Conservation (phyloP, 2,888 invertebrate species). For the Plagiodera versicolora region DNA sequence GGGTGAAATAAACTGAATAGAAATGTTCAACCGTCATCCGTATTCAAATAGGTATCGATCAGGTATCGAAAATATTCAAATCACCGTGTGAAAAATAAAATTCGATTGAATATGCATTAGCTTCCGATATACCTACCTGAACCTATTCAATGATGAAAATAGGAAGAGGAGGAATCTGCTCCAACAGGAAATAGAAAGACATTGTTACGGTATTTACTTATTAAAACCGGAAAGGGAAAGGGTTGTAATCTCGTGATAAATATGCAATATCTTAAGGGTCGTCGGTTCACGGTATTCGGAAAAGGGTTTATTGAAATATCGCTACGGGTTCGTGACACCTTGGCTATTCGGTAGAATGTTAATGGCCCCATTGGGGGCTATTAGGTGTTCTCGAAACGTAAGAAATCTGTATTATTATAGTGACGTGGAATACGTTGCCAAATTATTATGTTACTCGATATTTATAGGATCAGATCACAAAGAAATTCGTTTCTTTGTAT, state of each 20-base stretch:
- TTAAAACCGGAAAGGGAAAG: conserved; percentile 4
- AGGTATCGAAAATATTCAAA: conserved; percentile 3
- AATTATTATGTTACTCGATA: no score
- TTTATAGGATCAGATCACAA: no score
- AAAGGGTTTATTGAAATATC: conserved; percentile 8
- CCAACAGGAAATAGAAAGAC: conserved; percentile 9
- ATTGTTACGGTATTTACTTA: conserved; percentile 11
- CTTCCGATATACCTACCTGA: conserved; percentile 2
- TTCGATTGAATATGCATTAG: conserved; percentile 14
- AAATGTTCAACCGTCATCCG: neutral
- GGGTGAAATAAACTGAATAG: neutral
- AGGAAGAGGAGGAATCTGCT: neutral
- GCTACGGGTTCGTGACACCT: conserved; percentile 1
- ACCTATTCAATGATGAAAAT: conserved; percentile 2
- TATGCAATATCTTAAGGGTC: conserved; percentile 11
- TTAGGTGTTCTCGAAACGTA: neutral
- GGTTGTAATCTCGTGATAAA: conserved; percentile 6
- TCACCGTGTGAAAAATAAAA: conserved; percentile 14
- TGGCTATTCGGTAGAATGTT: neutral
- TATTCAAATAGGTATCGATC: conserved; percentile 5
- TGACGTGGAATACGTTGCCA: no score
- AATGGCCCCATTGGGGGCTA: neutral
- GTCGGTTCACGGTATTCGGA: neutral
- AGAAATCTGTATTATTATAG: neutral
- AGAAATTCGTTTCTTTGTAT: no score